Conservation (phyloP, 2,888 invertebrate species). For the Argyresthia goedartella region DNA sequence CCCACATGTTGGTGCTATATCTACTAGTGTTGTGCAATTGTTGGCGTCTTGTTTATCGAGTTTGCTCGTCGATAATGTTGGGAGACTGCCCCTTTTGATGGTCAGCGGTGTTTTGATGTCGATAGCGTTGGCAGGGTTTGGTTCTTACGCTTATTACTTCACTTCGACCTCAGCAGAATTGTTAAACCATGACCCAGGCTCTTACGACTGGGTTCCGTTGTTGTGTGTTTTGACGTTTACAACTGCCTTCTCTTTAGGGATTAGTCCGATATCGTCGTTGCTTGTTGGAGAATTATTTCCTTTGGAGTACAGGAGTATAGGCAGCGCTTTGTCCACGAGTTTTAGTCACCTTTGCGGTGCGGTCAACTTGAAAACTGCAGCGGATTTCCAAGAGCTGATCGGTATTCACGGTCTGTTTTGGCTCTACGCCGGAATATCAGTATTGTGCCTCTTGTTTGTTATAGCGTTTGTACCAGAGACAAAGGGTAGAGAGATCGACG, state of each 20-base stretch:
- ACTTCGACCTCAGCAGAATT: constrained; percentile 37
- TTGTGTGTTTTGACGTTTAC: constrained; percentile 86
- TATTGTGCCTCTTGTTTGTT: constrained; percentile 85
- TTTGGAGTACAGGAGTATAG: constrained; percentile 77
- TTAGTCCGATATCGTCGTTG: constrained; percentile 81
- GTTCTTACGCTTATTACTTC: constrained; percentile 85
- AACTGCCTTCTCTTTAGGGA: constrained; percentile 84
- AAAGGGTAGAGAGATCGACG: constrained; percentile 89
- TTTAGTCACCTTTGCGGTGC: constrained; percentile 90
- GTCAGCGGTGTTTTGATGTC: constrained; percentile 89
- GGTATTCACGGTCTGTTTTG: constrained; percentile 88
- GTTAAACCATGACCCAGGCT: constrained; percentile 50
- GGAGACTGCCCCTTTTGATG: constrained; percentile 84
- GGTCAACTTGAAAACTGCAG: constrained; percentile 85
- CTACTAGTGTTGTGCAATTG: constrained; percentile 86
- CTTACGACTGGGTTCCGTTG: constrained; percentile 86
- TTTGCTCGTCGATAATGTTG: constrained; percentile 87
- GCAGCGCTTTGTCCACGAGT: constrained; percentile 79
- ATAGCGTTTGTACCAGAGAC: constrained; percentile 91
- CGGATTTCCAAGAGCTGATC: constrained; percentile 80
- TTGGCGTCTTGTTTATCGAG: constrained; percentile 85
- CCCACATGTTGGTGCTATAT: constrained; percentile 86
- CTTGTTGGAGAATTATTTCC: constrained; percentile 81
- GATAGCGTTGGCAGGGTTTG: constrained; percentile 84
- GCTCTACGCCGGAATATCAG: constrained; percentile 86